Evolutionary conservation across 2,113 vertebrate species (phyloP), one percentile per base, ranked within the genome.

Genomic region (Plectropomus leopardus): DNA sequence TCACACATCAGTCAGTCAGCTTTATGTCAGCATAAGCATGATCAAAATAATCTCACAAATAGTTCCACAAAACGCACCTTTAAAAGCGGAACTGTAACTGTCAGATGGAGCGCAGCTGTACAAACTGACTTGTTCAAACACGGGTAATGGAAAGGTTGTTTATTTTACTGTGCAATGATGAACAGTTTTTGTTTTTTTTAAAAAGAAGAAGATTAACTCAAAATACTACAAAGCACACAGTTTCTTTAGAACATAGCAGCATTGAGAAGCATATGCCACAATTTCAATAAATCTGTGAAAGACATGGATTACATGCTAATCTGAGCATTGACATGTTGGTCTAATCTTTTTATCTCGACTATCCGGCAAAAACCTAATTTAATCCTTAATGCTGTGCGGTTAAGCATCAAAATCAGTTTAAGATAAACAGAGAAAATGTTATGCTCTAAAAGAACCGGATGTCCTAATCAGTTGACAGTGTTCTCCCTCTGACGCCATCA

Each of bases 281-380:
- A 58, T 51, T 54, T 67, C 19, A 60, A 50, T 45, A 55, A 14
- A 78, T 71, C 55, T 54, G 44, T 63, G 6, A 57, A 72, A 75
- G 34, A 40, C n/a, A 11, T 76, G 44, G 26, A 84, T 72, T 67
- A 65, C 8, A 60, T 59, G 17, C 59, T 50, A 78, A 84, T 69
- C 61, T 53, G 5, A 60, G 44, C 0, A 78, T 58, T 78, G 34
- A 24, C 51, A 76, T 69, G 71, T n/a, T 70, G 42, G 21, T 59
- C 30, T 76, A 19, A 72, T 76, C 10, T 71, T 54, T 73, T 68
- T n/a, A 72, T 58, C 14, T 24, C 61, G 17, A 59, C 28, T 65
- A 66, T 71, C 32, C 13, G 0, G 7, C 4, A 1, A 50, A 13
- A 67, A 67, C 19, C 19, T 42, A 36, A 78, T 53, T 69, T 5